These are phyloP conservation scores for Geotrypetes seraphini DNA, from an alignment of 2,797 vertebrate genomes.

Conservation along the genomic window DNA sequence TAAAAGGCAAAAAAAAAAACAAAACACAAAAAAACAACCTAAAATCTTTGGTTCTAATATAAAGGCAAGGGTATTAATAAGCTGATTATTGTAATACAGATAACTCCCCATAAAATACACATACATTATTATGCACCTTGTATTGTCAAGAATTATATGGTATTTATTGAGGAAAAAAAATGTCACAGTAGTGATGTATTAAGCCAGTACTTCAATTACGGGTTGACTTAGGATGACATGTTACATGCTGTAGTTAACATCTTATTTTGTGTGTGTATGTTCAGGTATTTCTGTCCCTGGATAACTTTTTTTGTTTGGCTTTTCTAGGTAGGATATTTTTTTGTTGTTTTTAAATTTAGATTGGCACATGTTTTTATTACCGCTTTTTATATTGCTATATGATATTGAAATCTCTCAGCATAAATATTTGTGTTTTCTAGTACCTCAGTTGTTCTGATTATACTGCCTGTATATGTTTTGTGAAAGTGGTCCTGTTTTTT, in stretches of 20 bases:
- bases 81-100: slow-evolving; percentile 53
- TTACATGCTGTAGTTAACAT: slow-evolving; percentile 70
- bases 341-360: slow-evolving; percentile 54
- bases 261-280: slow-evolving; percentile 30
- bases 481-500: slow-evolving; percentile 85
- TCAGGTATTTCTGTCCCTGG: slow-evolving; percentile 59
- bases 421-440: slow-evolving; percentile 85
- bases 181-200: slow-evolving; percentile 72
- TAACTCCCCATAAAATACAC: slow-evolving; percentile 48
- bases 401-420: slow-evolving; percentile 67
- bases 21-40: too few species aligned
- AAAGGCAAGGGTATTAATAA: slow-evolving; percentile 51
- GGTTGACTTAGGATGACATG: slow-evolving; percentile 71
- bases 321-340: slow-evolving; percentile 52
- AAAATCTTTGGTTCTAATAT: too few species aligned
- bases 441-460: slow-evolving; percentile 84
- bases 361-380: slow-evolving; percentile 60
- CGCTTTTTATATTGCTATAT: slow-evolving; percentile 70
- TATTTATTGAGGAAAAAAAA: slow-evolving; percentile 74
- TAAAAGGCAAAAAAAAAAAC: too few species aligned
- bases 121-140: slow-evolving; percentile 62
- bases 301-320: slow-evolving; percentile 43
- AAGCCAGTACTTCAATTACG: slow-evolving; percentile 89
- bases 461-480: slow-evolving; percentile 90
- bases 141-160: slow-evolving; percentile 63